phyloP scores from a whole-genome alignment of 2,797 vertebrate species.

The Microctenopoma stevenorrisi region DNA sequence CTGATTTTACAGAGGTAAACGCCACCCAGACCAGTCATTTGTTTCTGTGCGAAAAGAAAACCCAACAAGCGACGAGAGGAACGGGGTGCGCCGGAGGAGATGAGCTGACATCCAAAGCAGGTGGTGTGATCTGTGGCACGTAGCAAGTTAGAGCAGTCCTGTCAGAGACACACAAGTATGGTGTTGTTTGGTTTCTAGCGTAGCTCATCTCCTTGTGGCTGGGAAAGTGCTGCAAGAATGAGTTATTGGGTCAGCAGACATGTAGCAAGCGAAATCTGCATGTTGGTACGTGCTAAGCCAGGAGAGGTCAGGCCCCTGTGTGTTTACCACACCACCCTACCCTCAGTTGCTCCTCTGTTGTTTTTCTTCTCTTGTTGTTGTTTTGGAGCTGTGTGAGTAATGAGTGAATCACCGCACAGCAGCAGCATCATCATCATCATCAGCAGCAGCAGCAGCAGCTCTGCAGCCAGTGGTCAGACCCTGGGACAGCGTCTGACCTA shows the following conservation, averaged over 20 bases:
- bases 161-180: slow-evolving; percentile 8
- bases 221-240: slow-evolving; percentile 20
- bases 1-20: slow-evolving; percentile 45
- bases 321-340: slow-evolving; percentile 42
- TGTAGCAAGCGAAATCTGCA: slow-evolving; percentile 54
- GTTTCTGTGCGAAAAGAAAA: slow-evolving; percentile 28
- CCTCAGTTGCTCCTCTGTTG: slow-evolving; percentile 11
- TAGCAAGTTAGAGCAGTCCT: slow-evolving; percentile 30
- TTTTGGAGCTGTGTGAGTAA: slow-evolving; percentile 50
- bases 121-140: slow-evolving; percentile 56
- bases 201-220: slow-evolving; percentile 37
- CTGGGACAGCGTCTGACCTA: slow-evolving; percentile 80
- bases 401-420: slow-evolving; percentile 68
- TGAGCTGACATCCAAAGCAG: slow-evolving; percentile 59
- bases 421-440: slow-evolving; percentile 49
- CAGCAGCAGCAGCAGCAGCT: slow-evolving; percentile 59
- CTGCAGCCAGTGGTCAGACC: slow-evolving; percentile 75
- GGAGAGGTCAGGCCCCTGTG: slow-evolving; percentile 39
- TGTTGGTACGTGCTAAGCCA: slow-evolving; percentile 44
- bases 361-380: slow-evolving; percentile 50
- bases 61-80: slow-evolving; percentile 10
- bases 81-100: slow-evolving; percentile 54
- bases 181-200: neutral
- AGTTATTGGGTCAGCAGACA: slow-evolving; percentile 65
- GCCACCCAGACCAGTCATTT: slow-evolving; percentile 50